A percentile compares a stretch with the other conserved stretches of the same genome.
Conservation (phyloP, 1,140 invertebrate genomes). For the Heliconius eleuchia region DNA sequence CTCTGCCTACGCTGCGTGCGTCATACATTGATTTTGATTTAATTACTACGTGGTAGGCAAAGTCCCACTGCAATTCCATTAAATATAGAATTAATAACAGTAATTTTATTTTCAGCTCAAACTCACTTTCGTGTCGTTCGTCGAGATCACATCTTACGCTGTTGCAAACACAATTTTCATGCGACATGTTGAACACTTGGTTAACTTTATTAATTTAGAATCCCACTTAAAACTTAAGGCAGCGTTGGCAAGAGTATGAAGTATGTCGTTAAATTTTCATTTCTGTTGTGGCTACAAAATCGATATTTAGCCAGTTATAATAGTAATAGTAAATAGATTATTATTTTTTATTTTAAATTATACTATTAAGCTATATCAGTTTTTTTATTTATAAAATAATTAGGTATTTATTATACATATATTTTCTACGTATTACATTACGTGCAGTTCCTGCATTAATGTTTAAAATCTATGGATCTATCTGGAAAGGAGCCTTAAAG, state of each 20-base stretch:
- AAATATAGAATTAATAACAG: background rate
- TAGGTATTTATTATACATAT: no score
- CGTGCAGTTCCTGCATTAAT: no score
- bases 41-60: background rate
- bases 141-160: conserved; percentile 17
- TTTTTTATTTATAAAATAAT: no score
- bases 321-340: background rate
- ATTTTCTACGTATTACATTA: no score
- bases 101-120: background rate
- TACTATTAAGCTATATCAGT: no score
- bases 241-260: conserved; percentile 31
- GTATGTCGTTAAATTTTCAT: conserved; percentile 30
- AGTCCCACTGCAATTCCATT: background rate
- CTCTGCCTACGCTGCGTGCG: no score
- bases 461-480: no score
- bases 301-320: background rate
- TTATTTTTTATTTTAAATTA: no score
- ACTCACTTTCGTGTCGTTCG: conserved; percentile 7
- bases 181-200: conserved; percentile 43
- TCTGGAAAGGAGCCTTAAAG: no score
- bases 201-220: conserved; percentile 55
- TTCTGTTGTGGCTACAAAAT: background rate
- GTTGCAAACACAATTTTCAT: conserved; percentile 43
- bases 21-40: no score
- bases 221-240: conserved; percentile 46